These are phyloP conservation scores for Clanis bilineata DNA, from an alignment of 2,888 invertebrate genomes.

Conservation along the genomic window DNA sequence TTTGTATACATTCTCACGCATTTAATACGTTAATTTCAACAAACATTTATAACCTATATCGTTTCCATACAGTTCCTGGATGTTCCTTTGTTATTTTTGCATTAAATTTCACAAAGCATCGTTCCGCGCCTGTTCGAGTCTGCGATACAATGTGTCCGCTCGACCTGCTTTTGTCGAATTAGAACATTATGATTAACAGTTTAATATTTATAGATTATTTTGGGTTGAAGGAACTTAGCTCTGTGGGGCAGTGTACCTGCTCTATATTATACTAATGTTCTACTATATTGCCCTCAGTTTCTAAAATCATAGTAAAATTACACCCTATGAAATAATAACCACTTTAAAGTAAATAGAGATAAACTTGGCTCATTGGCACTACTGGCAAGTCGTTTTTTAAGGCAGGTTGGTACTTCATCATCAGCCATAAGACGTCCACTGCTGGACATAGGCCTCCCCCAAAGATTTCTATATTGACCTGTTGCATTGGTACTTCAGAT, in stretches of 20 bases:
- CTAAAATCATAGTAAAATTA: too few relatives aligned
- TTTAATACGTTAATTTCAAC: not conserved
- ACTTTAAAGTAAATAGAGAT: too few relatives aligned
- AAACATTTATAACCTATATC: not conserved
- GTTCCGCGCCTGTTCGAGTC: not conserved
- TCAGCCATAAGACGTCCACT: too few relatives aligned
- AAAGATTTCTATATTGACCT: too few relatives aligned
- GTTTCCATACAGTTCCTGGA: not conserved
- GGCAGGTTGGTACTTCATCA: too few relatives aligned
- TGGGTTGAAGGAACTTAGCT: slow-evolving; percentile 25
- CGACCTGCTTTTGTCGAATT: slow-evolving; percentile 2
- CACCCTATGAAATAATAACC: too few relatives aligned
- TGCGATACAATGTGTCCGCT: not conserved
- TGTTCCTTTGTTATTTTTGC: not conserved
- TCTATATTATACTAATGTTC: not conserved
- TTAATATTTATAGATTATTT: slow-evolving; percentile 3
- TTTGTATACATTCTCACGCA: not conserved
- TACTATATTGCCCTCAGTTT: too few relatives aligned
- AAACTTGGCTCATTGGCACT: too few relatives aligned
- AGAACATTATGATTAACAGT: slow-evolving; percentile 17
- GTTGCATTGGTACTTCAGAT: too few relatives aligned
- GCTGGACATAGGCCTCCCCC: too few relatives aligned
- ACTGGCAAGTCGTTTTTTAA: too few relatives aligned
- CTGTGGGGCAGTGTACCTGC: not conserved
- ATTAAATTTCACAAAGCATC: not conserved